phyloP scores from a whole-genome alignment of 2,797 vertebrate genomes.

The Girardinus metallicus region DNA sequence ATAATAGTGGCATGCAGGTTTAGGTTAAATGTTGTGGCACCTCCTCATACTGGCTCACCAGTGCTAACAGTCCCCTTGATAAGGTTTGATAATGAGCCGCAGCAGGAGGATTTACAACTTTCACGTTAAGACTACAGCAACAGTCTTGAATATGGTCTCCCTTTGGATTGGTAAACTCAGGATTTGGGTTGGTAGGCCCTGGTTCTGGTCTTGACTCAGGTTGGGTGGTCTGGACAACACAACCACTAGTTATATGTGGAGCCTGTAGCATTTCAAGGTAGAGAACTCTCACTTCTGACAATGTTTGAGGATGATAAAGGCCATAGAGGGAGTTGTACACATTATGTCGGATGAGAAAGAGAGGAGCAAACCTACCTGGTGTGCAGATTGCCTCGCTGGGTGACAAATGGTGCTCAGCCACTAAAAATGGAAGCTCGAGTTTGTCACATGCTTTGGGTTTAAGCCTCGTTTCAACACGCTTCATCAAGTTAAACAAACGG shows the following conservation, averaged over 20 bases:
- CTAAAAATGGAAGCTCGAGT: slow-evolving; percentile 5
- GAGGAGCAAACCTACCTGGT: not conserved
- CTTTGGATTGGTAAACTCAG: not conserved
- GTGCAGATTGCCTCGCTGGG: not conserved
- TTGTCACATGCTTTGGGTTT: not conserved
- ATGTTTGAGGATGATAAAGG: not conserved
- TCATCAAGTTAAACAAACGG: not conserved
- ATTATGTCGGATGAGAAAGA: not conserved
- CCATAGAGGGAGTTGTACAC: not conserved
- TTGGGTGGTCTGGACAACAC: no score
- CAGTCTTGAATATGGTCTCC: not conserved
- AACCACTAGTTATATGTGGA: not conserved
- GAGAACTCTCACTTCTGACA: not conserved
- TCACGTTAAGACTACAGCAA: not conserved
- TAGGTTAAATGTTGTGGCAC: not conserved
- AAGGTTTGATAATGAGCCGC: not conserved
- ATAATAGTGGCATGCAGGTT: not conserved
- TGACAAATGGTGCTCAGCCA: not conserved
- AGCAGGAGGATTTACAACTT: not conserved
- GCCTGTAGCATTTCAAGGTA: not conserved
- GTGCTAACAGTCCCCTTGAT: not conserved
- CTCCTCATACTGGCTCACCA: not conserved
- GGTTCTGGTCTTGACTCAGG: not conserved
- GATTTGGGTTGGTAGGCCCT: not conserved
- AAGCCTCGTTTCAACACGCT: slow-evolving; percentile 14